Percentiles rank a stretch among this genome's conserved stretches.
Conservation (phyloP, 2,888 invertebrate genomes). For the Ernsta delagoae region DNA sequence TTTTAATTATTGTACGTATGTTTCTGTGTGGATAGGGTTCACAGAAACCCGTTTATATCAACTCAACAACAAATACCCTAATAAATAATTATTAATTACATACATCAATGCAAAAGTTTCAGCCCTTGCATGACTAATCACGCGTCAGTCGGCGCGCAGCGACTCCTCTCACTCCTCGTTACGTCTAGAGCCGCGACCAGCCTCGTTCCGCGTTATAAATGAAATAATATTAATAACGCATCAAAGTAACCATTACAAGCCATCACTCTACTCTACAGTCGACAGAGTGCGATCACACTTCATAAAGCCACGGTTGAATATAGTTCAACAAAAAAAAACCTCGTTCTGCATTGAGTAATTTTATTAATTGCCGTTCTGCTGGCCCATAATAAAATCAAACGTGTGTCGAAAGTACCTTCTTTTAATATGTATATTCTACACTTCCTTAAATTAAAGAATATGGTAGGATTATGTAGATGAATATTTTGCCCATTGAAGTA, state of each 20-base stretch:
- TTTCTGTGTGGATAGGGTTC: too few species aligned
- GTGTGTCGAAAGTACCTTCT: too few species aligned
- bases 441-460: too few species aligned
- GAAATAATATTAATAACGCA: slow-evolving; percentile 46
- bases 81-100: too few species aligned
- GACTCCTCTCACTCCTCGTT: slow-evolving; percentile 49
- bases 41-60: too few species aligned
- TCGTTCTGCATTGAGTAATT: background rate
- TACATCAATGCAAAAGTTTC: background rate
- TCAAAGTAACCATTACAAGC: slow-evolving; percentile 46
- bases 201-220: slow-evolving; percentile 48
- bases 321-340: background rate
- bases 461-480: too few species aligned
- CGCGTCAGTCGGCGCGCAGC: slow-evolving; percentile 44
- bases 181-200: slow-evolving; percentile 47
- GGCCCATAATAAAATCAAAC: too few species aligned
- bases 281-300: slow-evolving; percentile 38
- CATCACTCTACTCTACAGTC: slow-evolving; percentile 6
- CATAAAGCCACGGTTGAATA: slow-evolving; percentile 18
- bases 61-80: too few species aligned
- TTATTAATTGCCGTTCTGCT: too few species aligned
- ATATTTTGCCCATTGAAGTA: too few species aligned
- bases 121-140: slow-evolving; percentile 46
- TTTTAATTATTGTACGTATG: too few species aligned
- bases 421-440: too few species aligned